These are phyloP conservation scores for Nymphalis polychloros DNA, from an alignment of 2,888 invertebrate genomes.

Conservation along the genomic window DNA sequence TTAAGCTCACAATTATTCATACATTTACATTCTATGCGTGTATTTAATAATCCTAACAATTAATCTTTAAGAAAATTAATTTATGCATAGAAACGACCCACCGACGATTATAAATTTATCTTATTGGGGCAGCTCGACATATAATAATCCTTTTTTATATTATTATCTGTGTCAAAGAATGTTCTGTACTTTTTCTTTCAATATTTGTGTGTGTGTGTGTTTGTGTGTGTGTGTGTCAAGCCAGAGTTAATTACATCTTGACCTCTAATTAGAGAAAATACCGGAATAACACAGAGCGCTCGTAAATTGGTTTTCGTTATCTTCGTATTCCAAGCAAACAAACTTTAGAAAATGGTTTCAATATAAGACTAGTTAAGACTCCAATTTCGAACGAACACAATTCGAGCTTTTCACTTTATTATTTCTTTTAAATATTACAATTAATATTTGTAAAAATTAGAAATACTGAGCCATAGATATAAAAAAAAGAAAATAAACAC, in stretches of 20 bases:
- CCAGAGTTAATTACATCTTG: conserved; percentile 5
- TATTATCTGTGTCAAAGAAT: neutral
- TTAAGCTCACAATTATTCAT: too few species aligned
- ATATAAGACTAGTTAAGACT: conserved; percentile 7
- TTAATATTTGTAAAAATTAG: too few species aligned
- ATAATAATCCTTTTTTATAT: neutral
- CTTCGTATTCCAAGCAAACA: conserved; percentile 6
- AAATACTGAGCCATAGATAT: too few species aligned
- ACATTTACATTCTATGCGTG: too few species aligned
- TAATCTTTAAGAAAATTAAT: too few species aligned
- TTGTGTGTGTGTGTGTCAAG: neutral
- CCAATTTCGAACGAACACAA: neutral
- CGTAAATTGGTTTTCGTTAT: conserved; percentile 14
- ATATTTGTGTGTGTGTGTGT: neutral
- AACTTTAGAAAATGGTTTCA: conserved; percentile 1
- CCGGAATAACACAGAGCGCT: neutral
- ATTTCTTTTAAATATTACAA: neutral
- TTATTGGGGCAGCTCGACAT: too few species aligned
- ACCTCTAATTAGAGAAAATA: conserved; percentile 7
- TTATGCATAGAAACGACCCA: too few species aligned
- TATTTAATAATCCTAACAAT: too few species aligned
- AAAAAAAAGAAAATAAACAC: too few species aligned
- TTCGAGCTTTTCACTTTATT: neutral
- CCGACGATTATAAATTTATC: too few species aligned
- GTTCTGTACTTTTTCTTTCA: neutral